Evolutionary conservation across 2,888 invertebrate genomes (phyloP).

Genomic region (Timema podura): DNA sequence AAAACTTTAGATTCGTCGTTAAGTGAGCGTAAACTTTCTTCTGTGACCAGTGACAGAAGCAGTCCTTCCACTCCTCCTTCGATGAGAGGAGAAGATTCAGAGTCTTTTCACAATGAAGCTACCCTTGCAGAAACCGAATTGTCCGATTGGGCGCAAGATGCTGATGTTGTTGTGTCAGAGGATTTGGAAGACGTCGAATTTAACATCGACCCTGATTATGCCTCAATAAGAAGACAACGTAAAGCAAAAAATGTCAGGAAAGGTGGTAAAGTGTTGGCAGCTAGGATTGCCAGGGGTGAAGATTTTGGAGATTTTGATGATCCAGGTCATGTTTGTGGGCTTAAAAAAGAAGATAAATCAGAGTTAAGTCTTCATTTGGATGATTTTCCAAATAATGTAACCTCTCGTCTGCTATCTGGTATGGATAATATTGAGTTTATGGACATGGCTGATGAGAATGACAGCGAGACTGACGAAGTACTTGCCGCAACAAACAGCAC

Average conservation of each 20-base stretch:
- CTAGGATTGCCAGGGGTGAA: constrained; percentile 41
- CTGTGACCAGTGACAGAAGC: constrained; percentile 46
- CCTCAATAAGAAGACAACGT: constrained; percentile 39
- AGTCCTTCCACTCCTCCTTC: constrained; percentile 53
- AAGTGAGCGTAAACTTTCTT: constrained; percentile 18
- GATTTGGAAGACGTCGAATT: constrained; percentile 66
- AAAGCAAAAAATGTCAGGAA: constrained; percentile 39
- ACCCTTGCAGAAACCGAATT: constrained; percentile 77
- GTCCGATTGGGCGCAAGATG: constrained; percentile 86
- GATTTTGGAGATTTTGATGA: constrained; percentile 39
- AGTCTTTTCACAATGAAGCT: constrained; percentile 52
- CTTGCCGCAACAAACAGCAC: constrained; percentile 52
- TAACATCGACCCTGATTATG: constrained; percentile 50
- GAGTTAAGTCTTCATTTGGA: constrained; percentile 25
- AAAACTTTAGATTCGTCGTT: constrained; percentile 11
- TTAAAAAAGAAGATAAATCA: constrained; percentile 47
- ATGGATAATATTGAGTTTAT: constrained; percentile 61
- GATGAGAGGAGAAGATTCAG: constrained; percentile 54
- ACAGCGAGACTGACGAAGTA: constrained; percentile 58
- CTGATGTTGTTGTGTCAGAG: constrained; percentile 62
- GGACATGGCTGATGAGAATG: constrained; percentile 78
- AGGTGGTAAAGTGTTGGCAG: constrained; percentile 33
- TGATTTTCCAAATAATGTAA: constrained; percentile 28
- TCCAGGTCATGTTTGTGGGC: constrained; percentile 43
- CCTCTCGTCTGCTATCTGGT: constrained; percentile 29